Percentiles rank a stretch among this genome's conserved stretches.
Evolutionary conservation across 2,888 invertebrate genomes (phyloP).

Genomic region (Drosophila heteroneura): DNA sequence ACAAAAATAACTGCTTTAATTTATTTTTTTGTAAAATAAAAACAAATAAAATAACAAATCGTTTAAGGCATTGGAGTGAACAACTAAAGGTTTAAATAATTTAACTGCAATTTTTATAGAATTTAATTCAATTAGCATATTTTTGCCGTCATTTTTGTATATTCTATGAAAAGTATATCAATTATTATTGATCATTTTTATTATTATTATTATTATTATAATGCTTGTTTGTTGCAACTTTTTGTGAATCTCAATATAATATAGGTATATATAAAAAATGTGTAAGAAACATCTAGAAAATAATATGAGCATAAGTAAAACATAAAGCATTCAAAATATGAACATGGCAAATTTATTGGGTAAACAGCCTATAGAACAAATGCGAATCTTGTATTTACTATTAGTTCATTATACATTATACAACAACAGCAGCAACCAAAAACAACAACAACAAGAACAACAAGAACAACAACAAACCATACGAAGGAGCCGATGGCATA

Average conservation of each 20-base stretch:
- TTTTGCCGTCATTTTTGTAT: slow-evolving; percentile 58
- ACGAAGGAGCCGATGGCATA: slow-evolving; percentile 55
- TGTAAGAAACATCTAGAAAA: slow-evolving; percentile 59
- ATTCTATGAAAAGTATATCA: slow-evolving; percentile 50
- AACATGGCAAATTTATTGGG: slow-evolving; percentile 34
- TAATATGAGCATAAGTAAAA: slow-evolving; percentile 41
- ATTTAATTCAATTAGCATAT: slow-evolving; percentile 77
- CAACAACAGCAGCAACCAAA: slow-evolving; percentile 36
- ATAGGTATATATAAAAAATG: slow-evolving; percentile 53
- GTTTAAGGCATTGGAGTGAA: slow-evolving; percentile 15
- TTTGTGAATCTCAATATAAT: slow-evolving; percentile 80
- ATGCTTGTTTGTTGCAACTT: slow-evolving; percentile 85
- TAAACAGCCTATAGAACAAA: slow-evolving; percentile 49
- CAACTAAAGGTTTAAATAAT: slow-evolving; percentile 26
- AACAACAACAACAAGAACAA: slow-evolving; percentile 43
- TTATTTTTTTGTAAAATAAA: slow-evolving; percentile 23
- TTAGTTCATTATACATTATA: slow-evolving; percentile 61
- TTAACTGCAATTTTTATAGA: slow-evolving; percentile 59
- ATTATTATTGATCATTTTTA: slow-evolving; percentile 59
- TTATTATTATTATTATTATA: slow-evolving; percentile 62
- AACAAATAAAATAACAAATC: neutral
- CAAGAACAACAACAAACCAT: slow-evolving; percentile 17
- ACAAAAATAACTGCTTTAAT: slow-evolving; percentile 40
- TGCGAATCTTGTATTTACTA: slow-evolving; percentile 63
- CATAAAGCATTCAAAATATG: slow-evolving; percentile 26